These are phyloP conservation scores for Cossypha dichroa DNA, from an alignment of 2,797 vertebrate genomes.

Conservation along the genomic window DNA sequence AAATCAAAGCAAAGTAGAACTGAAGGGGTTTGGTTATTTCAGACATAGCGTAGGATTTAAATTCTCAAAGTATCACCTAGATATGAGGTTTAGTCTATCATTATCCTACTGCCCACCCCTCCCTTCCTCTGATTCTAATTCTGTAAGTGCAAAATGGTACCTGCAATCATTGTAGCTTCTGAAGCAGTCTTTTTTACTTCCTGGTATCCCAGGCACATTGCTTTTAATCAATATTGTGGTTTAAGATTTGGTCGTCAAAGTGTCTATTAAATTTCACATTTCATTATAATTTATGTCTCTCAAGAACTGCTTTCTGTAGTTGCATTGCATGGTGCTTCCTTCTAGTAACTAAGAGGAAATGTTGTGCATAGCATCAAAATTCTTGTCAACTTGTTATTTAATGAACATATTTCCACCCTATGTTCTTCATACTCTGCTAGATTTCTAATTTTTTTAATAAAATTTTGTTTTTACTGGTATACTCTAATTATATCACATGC, in stretches of 20 bases:
- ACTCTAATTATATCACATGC: not conserved
- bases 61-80: not conserved
- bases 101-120: accelerated
- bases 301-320: not conserved
- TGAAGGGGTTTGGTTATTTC: not conserved
- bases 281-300: not conserved
- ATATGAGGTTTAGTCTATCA: not conserved
- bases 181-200: not conserved
- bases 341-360: not conserved
- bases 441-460: not conserved
- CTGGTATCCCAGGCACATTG: not conserved
- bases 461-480: not conserved
- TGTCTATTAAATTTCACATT: not conserved
- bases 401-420: not conserved
- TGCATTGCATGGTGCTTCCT: not conserved
- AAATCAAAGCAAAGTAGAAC: not conserved
- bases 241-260: not conserved
- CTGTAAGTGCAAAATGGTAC: not conserved
- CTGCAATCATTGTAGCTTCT: not conserved
- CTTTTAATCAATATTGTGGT: not conserved
- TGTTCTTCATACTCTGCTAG: not conserved
- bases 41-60: not conserved
- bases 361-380: not conserved
- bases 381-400: not conserved
- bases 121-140: not conserved